phyloP scores from a whole-genome alignment of 2,113 vertebrate genomes.

The Thamnophis sirtalis region DNA sequence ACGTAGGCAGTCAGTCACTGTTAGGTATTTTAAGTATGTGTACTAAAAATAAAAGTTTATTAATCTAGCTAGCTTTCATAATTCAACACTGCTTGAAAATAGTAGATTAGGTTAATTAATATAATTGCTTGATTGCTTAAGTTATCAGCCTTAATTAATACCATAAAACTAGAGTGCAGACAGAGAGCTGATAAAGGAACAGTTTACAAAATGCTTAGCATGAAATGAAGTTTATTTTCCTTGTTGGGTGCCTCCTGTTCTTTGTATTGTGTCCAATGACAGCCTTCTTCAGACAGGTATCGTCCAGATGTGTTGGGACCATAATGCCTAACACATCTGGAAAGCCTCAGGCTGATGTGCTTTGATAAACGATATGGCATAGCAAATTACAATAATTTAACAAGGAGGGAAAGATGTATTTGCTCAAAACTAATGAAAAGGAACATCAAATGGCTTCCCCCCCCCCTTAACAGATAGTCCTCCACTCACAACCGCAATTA shows the following conservation, averaged over 20 bases:
- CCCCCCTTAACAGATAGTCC: not conserved
- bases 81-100: not conserved
- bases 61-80: not conserved
- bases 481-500: not conserved
- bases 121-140: not conserved
- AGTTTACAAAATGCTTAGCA: not conserved
- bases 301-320: not conserved
- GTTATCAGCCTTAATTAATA: not conserved
- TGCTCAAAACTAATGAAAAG: not conserved
- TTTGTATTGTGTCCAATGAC: not conserved
- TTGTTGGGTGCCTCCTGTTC: not conserved
- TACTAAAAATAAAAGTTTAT: not conserved
- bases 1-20: not conserved
- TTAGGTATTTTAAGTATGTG: not conserved
- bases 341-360: not conserved
- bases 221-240: not conserved
- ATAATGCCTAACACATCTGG: not conserved
- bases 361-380: not conserved
- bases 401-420: not conserved
- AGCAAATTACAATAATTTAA: not conserved
- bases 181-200: not conserved
- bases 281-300: not conserved
- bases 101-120: not conserved
- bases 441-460: not conserved
- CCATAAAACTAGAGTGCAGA: not conserved